Evolutionary conservation across 1,140 invertebrate species (phyloP).

Genomic region (Monochamus saltuarius): DNA sequence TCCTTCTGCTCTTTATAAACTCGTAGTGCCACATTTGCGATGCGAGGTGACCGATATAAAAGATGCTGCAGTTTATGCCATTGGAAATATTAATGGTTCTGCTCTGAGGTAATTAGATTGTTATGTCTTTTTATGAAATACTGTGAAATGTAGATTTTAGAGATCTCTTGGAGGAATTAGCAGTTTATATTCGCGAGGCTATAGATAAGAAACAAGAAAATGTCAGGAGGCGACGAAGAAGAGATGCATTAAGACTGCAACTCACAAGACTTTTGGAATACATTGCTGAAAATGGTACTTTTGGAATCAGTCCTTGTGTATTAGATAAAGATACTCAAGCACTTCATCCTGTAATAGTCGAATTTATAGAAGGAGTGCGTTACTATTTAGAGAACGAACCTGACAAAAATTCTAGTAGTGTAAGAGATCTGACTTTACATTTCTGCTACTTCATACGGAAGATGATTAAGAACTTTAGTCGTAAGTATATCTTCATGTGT

Average conservation of each 20-base stretch:
- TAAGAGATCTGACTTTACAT: constrained; percentile 85
- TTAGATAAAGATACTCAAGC: constrained; percentile 80
- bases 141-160: constrained; percentile 55
- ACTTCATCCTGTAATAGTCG: constrained; percentile 84
- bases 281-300: constrained; percentile 90
- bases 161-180: constrained; percentile 94
- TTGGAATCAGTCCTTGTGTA: constrained; percentile 79
- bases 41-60: constrained; percentile 92
- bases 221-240: constrained; percentile 80
- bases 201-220: constrained; percentile 98
- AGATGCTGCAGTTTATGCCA: constrained; percentile 88
- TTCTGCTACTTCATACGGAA: constrained; percentile 94
- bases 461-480: constrained; percentile 87
- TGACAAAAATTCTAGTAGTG: constrained; percentile 79
- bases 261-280: constrained; percentile 88
- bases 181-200: constrained; percentile 88
- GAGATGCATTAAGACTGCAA: constrained; percentile 90
- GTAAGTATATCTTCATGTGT: constrained; percentile 60
- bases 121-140: neutral
- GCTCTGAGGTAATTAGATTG: constrained; percentile 79
- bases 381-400: constrained; percentile 88
- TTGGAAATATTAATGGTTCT: constrained; percentile 90
- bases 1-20: constrained; percentile 85
- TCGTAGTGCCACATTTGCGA: constrained; percentile 83
- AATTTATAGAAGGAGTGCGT: constrained; percentile 93